phyloP scores from a whole-genome alignment of 35 echinoderm and acorn worm species.

The Stichopus chloronotus region DNA sequence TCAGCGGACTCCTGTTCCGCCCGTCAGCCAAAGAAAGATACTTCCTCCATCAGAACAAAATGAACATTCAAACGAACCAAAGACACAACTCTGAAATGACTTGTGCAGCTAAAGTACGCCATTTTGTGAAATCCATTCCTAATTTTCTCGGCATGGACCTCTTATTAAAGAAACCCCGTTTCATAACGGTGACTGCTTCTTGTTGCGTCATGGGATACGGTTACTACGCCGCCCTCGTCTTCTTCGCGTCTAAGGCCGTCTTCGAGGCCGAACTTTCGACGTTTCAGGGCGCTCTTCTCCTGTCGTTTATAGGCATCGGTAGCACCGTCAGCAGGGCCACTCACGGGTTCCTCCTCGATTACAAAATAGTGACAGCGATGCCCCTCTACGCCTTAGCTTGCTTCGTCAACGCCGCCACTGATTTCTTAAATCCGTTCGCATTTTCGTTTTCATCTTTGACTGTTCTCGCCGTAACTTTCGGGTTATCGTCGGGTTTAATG shows the following conservation, averaged over 20 bases:
- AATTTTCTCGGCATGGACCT: constrained; percentile 15
- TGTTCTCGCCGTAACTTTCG: background rate
- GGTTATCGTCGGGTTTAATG: constrained; percentile 12
- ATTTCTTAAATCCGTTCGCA: constrained; percentile 30
- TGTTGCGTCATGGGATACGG: constrained; percentile 43
- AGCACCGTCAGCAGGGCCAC: constrained; percentile 32
- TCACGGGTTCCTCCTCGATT: constrained; percentile 39
- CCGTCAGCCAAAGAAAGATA: constrained; percentile 30
- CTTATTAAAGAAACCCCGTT: constrained; percentile 6
- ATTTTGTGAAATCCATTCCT: background rate
- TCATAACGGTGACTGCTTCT: constrained; percentile 9
- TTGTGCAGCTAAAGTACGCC: background rate
- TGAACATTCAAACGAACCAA: background rate
- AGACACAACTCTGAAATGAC: background rate
- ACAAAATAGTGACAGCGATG: constrained; percentile 3
- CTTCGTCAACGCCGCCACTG: background rate
- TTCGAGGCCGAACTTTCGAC: constrained; percentile 12
- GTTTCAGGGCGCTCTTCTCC: background rate
- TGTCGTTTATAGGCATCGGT: constrained; percentile 38
- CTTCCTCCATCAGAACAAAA: background rate
- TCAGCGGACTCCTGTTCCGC: constrained; percentile 15
- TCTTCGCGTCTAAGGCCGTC: constrained; percentile 36
- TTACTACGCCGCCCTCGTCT: constrained; percentile 10
- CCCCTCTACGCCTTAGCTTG: constrained; percentile 21
- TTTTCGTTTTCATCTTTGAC: background rate